Evolutionary conservation across 2,888 invertebrate genomes (phyloP).

Genomic region (Scrobipalpa costella): DNA sequence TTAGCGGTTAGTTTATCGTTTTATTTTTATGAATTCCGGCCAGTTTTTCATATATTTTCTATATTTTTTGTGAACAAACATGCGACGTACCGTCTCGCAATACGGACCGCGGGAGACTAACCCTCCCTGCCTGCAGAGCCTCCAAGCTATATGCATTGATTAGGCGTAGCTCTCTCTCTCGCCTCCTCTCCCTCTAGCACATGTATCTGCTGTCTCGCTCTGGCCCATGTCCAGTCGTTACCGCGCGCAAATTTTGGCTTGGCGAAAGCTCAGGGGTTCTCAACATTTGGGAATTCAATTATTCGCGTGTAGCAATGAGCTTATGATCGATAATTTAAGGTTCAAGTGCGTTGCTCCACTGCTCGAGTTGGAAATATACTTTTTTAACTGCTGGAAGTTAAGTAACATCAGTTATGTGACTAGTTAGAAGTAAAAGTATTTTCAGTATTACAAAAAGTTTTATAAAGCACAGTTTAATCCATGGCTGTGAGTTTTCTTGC

Average conservation of each 20-base stretch:
- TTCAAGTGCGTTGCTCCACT: constrained; percentile 15
- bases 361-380: not conserved
- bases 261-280: constrained; percentile 57
- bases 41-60: constrained; percentile 34
- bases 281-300: constrained; percentile 55
- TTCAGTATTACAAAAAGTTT: not conserved
- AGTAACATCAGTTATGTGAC: not conserved
- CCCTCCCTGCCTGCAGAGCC: constrained; percentile 60
- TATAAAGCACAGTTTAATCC: no score
- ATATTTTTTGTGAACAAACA: constrained; percentile 43
- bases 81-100: constrained; percentile 50
- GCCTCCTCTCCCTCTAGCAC: constrained; percentile 51
- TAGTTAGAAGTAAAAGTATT: no score
- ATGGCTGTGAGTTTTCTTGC: no score
- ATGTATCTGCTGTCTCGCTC: constrained; percentile 46
- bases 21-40: constrained; percentile 11
- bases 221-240: constrained; percentile 53
- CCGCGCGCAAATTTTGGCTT: constrained; percentile 74
- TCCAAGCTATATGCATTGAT: constrained; percentile 75
- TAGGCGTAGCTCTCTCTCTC: constrained; percentile 67
- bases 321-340: constrained; percentile 12
- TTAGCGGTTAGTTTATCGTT: not conserved
- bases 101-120: constrained; percentile 64
- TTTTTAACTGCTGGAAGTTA: not conserved
- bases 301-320: constrained; percentile 29